Percentiles rank a stretch among this genome's conserved stretches.
phyloP scores from a whole-genome alignment of 1,140 invertebrate species.

The Pseudomyrmex cubaensis region DNA sequence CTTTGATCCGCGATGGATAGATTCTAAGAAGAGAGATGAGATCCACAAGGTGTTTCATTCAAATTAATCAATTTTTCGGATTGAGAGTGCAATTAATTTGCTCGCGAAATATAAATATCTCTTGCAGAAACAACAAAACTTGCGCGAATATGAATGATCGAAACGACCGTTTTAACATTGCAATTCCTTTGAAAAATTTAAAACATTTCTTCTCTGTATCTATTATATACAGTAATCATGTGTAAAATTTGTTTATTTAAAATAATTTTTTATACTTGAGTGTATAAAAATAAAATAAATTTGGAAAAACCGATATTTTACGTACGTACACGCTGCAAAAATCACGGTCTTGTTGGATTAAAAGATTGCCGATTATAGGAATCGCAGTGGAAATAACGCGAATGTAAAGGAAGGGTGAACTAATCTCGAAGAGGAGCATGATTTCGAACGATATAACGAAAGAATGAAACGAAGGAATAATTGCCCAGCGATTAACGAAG shows the following conservation, averaged over 20 bases:
- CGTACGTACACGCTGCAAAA: no score
- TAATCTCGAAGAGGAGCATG: constrained; percentile 22
- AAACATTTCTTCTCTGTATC: no score
- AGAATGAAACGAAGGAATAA: constrained; percentile 44
- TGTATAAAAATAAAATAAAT: neutral
- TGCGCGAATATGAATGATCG: no score
- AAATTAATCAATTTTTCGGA: constrained; percentile 8
- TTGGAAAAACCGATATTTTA: neutral
- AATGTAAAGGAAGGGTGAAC: neutral
- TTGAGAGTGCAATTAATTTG: neutral
- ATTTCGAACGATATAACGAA: constrained; percentile 31
- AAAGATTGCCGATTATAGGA: constrained; percentile 32
- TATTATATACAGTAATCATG: no score
- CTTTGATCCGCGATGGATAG: constrained; percentile 1
- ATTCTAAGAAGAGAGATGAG: constrained; percentile 1
- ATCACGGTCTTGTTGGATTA: neutral
- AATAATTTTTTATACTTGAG: neutral
- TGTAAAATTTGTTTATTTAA: no score
- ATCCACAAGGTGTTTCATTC: neutral
- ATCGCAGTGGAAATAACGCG: neutral
- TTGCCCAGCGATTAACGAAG: constrained; percentile 47
- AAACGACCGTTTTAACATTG: no score
- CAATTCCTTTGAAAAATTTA: no score
- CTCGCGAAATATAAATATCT: no score
- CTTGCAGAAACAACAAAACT: neutral